These are phyloP conservation scores for Linyphia triangularis DNA, from an alignment of 2,888 invertebrate genomes.

Conservation along the genomic window DNA sequence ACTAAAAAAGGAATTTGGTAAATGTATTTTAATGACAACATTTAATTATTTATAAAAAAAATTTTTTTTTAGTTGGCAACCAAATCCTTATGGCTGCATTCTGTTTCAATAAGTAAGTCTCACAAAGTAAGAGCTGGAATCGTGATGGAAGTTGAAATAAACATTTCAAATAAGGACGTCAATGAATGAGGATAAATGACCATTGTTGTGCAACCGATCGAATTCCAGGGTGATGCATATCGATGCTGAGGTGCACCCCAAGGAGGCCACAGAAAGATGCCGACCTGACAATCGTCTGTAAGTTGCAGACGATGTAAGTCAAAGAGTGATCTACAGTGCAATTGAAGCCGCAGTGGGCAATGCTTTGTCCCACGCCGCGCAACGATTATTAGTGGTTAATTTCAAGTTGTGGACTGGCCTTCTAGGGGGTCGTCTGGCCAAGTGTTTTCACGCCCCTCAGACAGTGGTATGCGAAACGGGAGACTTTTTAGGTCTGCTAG, in stretches of 20 bases:
- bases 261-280: constrained; percentile 17
- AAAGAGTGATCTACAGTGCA: constrained; percentile 15
- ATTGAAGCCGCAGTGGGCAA: constrained; percentile 3
- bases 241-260: not conserved
- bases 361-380: constrained; percentile 13
- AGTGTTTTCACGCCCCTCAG: constrained; percentile 57
- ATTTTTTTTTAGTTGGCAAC: no score
- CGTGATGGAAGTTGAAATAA: no score
- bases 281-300: constrained; percentile 13
- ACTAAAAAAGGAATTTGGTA: no score
- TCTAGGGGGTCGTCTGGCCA: constrained; percentile 50
- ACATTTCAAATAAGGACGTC: not conserved
- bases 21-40: no score
- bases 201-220: not conserved
- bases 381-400: constrained; percentile 48
- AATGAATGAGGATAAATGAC: not conserved
- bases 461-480: constrained; percentile 4
- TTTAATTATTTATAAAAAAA: no score
- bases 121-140: no score
- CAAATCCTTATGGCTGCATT: no score
- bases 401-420: constrained; percentile 15
- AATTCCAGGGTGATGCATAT: not conserved
- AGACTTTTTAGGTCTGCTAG: not conserved
- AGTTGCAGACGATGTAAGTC: not conserved
- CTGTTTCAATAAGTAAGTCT: no score